These are phyloP conservation scores for Lucilia sericata DNA, from an alignment of 1,140 invertebrate species.

Conservation along the genomic window DNA sequence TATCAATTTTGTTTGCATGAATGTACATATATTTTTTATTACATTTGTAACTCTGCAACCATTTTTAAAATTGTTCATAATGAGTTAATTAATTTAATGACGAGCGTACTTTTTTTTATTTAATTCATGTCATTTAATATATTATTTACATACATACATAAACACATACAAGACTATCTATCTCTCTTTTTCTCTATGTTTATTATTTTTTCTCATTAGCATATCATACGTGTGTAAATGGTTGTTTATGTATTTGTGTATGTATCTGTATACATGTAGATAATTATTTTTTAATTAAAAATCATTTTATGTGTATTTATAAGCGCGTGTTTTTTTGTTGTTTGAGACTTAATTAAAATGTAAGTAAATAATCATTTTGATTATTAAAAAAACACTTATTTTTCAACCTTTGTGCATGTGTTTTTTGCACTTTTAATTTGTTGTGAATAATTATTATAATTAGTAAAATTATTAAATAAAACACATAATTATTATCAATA, in stretches of 20 bases:
- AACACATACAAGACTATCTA: neutral
- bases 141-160: neutral
- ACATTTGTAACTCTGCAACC: conserved; percentile 3
- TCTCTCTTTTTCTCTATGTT: neutral
- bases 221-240: neutral
- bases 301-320: conserved; percentile 42
- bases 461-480: conserved; percentile 42
- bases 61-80: conserved; percentile 48
- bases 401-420: neutral
- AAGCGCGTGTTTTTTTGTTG: neutral
- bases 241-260: too few species aligned
- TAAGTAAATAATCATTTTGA: conserved; percentile 42
- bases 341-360: conserved; percentile 38
- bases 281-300: conserved; percentile 50
- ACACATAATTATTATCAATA: conserved; percentile 34
- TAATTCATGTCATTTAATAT: neutral
- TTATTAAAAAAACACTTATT: conserved; percentile 39
- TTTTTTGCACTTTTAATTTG: conserved; percentile 34
- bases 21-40: neutral
- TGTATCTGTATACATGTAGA: conserved; percentile 23
- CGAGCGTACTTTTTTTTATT: conserved; percentile 24
- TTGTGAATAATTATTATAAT: conserved; percentile 45
- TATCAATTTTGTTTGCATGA: too few species aligned
- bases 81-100: conserved; percentile 52
- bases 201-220: conserved; percentile 13